Base-by-base conservation (phyloP, 2,888 invertebrate species). In the Cheilosia soror region DNA sequence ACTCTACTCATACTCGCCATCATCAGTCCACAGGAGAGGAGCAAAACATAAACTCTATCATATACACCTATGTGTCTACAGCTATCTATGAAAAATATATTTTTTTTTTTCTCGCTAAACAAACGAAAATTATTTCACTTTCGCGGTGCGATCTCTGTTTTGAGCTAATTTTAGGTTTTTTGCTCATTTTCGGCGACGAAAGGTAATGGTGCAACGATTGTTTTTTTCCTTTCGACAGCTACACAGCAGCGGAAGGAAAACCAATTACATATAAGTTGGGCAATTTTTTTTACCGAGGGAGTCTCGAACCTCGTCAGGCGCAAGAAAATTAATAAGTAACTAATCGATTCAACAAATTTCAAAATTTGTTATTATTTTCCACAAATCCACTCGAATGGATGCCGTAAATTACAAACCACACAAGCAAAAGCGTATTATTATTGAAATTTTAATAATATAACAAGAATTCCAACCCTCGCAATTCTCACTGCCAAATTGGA, bases 261-360 rank as follows among this genome's bases (percentile, higher is more conserved):
- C 44, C 62, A 63, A 47, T 40, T 62, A 62, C 20, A 78, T 47
- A 44, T 11, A 27, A 57, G 11, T 11, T n/a, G 31, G 37, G 4
- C 42, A 55, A 44, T 37, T 37, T 66, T 37, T 49, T 13, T 15
- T 31, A 9, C 13, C 49, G 42, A 62, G 60, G 58, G 44, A 47
- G 5, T 37, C 33, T 11, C 37, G 9, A 51, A 5, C 27, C 44
- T 69, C 33, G 29, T 47, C 20, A 47, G 33, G 5, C 57, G 31
- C 55, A 40, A 13, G 15, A 5, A 53, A 44, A 55, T 40, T 7
- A n/a, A 40, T 37, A 29, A 25, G 13, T 11, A 68, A 20, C 57
- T 44, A 82, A 84, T 85, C 84, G 84, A 85, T 85, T 66, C 80
- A 85, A 85, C 84, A 85, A 75, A 60, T 60, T 47, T 49, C n/a